A percentile compares a stretch with the other conserved stretches of the same genome.
phyloP scores from a whole-genome alignment of 2,113 vertebrate genomes.

The Ciconia stormi region DNA sequence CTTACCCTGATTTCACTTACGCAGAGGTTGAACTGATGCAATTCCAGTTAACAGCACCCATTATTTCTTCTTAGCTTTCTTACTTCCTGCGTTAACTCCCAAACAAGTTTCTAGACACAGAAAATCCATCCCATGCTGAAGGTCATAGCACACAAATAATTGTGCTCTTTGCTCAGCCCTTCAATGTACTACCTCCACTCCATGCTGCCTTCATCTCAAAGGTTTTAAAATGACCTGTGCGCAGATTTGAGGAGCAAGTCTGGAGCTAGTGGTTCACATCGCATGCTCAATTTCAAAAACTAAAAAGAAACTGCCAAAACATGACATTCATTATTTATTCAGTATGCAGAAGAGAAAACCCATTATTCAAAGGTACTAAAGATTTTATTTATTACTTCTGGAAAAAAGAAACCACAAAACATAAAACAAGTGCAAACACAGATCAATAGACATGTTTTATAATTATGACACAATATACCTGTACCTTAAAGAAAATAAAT shows the following conservation, averaged over 20 bases:
- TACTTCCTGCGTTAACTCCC: background rate
- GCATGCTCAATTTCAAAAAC: background rate
- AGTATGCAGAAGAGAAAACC: background rate
- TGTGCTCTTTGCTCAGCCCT: background rate
- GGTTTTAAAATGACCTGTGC: background rate
- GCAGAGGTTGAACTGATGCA: background rate
- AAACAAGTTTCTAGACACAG: background rate
- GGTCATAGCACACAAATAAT: background rate
- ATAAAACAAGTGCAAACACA: background rate
- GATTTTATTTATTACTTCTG: background rate
- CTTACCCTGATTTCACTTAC: background rate
- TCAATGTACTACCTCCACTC: background rate
- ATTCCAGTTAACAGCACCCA: background rate
- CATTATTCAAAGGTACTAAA: background rate
- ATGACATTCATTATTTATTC: background rate
- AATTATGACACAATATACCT: background rate
- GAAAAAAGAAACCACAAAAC: background rate
- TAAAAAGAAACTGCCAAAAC: background rate
- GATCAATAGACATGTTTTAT: background rate
- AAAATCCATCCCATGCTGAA: background rate
- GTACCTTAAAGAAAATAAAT: background rate
- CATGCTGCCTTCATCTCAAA: background rate
- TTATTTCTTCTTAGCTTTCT: background rate
- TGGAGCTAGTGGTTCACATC: background rate
- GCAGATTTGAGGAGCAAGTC: background rate